Evolutionary conservation across 2,888 invertebrate genomes (phyloP), one percentile per base, ranked within the genome.

Genomic region (Ommatoiulus sabulosus): DNA sequence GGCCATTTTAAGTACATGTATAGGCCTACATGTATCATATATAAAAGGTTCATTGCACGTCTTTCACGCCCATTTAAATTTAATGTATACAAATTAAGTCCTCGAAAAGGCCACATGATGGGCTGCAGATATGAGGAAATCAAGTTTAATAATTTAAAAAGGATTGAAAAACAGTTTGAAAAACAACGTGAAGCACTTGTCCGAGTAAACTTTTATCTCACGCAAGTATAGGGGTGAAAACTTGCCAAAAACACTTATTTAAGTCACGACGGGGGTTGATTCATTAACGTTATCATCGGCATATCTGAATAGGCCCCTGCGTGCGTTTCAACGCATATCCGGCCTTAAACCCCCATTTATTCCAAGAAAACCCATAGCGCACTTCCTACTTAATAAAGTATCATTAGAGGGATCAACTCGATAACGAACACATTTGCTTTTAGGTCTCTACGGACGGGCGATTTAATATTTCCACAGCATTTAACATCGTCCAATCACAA

Each of bases 311-410:
- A 12, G 57, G 57, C 15, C 57, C 17, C 57, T 57, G 57, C 57
- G 17, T 5, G 63, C 6, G 20, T 7, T 63, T 7, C 24, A 20
- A 10, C 3, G 24, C 72, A 72, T 72, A 24, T 72, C 72, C 72
- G n/a, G 72, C 6, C 72, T 24, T 72, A 72, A 24, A 72, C 72
- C 72, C 72, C 72, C 8, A 72, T 72, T 72, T 72, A 72, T 72
- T 72, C 72, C 72, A 72, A 72, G 72, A 72, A 72, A 24, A 72
- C 72, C 24, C 24, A 72, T 72, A 72, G 72, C 72, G 1, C 72
- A 72, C 24, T 72, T 72, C 72, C 72, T 72, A 72, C 72, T 72
- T 72, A 72, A 72, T 72, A 72, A 72, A 63, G 63, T 7, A 63
- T 63, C 20, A 63, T 63, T n/a, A 20, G 6, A n/a, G 63, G 72